phyloP scores from a whole-genome alignment of 2,888 invertebrate genomes.

The Drosophila parthenogenetica region DNA sequence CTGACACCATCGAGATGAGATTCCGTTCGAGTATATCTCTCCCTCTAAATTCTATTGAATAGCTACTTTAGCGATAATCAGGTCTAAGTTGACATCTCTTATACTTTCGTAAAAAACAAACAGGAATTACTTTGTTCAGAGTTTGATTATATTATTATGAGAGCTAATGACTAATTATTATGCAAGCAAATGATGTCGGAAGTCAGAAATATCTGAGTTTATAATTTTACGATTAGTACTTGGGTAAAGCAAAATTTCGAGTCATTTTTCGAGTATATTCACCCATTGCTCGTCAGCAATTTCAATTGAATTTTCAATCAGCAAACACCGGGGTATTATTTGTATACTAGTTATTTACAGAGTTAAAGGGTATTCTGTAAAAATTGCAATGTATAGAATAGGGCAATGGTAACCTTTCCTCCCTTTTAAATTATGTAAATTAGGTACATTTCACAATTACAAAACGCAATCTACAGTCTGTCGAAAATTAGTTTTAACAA shows the following conservation, averaged over 20 bases:
- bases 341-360: too few species aligned
- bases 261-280: slow-evolving; percentile 1
- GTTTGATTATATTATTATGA: background rate
- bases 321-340: background rate
- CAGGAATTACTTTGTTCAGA: background rate
- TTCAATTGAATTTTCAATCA: slow-evolving; percentile 4
- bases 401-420: too few species aligned
- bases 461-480: too few species aligned
- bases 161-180: slow-evolving; percentile 4
- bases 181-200: slow-evolving; percentile 19
- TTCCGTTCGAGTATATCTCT: slow-evolving; percentile 2
- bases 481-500: too few species aligned
- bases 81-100: slow-evolving; percentile 14
- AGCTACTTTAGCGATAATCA: slow-evolving; percentile 39
- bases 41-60: background rate
- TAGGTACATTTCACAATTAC: too few species aligned
- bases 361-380: too few species aligned
- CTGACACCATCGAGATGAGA: slow-evolving; percentile 31
- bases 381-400: too few species aligned
- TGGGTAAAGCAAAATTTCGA: background rate
- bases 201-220: background rate
- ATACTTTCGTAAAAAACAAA: slow-evolving; percentile 9
- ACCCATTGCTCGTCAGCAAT: slow-evolving; percentile 16
- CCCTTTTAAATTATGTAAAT: too few species aligned
- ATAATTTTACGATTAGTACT: background rate